Conservation (phyloP, 2,797 vertebrate genomes). For the Diplodus puntazzo region DNA sequence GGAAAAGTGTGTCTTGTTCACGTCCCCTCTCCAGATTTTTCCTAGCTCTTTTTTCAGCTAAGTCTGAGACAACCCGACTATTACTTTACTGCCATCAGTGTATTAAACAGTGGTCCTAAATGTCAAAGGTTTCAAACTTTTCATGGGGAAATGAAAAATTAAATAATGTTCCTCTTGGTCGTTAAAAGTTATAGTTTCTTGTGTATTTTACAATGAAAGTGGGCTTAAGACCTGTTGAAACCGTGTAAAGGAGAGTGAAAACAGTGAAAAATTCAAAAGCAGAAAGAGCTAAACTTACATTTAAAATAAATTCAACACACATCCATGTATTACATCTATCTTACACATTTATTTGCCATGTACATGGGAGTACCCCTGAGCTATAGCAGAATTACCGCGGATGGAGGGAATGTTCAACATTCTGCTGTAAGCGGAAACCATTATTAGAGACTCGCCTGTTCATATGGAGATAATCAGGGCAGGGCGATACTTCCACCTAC, state of each 20-base stretch:
- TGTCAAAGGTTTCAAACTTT: background rate
- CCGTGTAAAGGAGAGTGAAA: background rate
- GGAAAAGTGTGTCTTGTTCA: slow-evolving; percentile 34
- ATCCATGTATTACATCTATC: slow-evolving; percentile 3
- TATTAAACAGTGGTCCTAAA: background rate
- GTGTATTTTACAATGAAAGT: background rate
- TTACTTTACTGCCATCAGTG: background rate
- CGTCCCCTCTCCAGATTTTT: slow-evolving; percentile 41
- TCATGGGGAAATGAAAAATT: slow-evolving; percentile 1
- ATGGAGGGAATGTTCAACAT: slow-evolving; percentile 62
- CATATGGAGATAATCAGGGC: slow-evolving; percentile 83
- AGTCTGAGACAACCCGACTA: slow-evolving; percentile 5
- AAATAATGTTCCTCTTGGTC: background rate
- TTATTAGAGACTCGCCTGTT: slow-evolving; percentile 72
- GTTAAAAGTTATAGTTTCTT: background rate
- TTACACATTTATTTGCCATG: slow-evolving; percentile 3
- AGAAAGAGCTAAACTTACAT: slow-evolving; percentile 20
- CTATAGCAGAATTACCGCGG: slow-evolving; percentile 39
- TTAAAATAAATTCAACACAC: slow-evolving; percentile 39
- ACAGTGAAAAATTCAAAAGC: slow-evolving; percentile 17
- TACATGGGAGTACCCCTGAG: slow-evolving; percentile 20
- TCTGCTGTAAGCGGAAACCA: slow-evolving; percentile 74
- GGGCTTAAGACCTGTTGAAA: slow-evolving; percentile 1
- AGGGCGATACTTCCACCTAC: slow-evolving; percentile 69
- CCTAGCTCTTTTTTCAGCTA: slow-evolving; percentile 1